Conservation (phyloP, 2,888 invertebrate genomes). For the Latrodectus hesperus region DNA sequence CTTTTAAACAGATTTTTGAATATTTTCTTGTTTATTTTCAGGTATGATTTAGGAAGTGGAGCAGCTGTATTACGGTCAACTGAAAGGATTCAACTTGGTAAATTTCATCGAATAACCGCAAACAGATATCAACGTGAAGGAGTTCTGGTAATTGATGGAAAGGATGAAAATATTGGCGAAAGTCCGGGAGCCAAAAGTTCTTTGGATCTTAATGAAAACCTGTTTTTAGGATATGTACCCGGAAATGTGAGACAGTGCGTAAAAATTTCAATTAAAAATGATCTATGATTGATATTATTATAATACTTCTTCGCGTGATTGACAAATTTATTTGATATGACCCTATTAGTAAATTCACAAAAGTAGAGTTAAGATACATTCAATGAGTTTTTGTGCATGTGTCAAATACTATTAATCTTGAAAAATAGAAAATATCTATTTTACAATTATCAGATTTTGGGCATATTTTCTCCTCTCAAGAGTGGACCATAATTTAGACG, state of each 20-base stretch:
- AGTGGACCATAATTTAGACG: too few species aligned
- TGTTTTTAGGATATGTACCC: slow-evolving; percentile 87
- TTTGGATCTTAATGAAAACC: slow-evolving; percentile 86
- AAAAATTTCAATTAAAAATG: neutral
- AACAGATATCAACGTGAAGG: slow-evolving; percentile 86
- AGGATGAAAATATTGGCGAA: slow-evolving; percentile 86
- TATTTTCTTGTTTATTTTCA: slow-evolving; percentile 66
- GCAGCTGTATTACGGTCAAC: slow-evolving; percentile 83
- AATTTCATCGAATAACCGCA: slow-evolving; percentile 86
- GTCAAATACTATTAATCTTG: too few species aligned
- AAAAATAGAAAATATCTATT: too few species aligned
- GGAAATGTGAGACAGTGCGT: slow-evolving; percentile 84
- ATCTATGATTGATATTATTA: neutral
- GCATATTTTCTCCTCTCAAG: too few species aligned
- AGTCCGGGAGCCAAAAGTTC: slow-evolving; percentile 86
- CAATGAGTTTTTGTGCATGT: too few species aligned
- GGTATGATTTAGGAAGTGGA: slow-evolving; percentile 90
- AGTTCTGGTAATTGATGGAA: slow-evolving; percentile 85
- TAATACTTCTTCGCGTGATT: neutral
- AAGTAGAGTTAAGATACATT: neutral
- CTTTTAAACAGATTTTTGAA: neutral
- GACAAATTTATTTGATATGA: neutral
- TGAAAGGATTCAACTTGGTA: slow-evolving; percentile 83
- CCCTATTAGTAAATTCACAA: neutral
- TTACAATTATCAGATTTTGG: too few species aligned